phyloP scores from a whole-genome alignment of 2,888 invertebrate genomes.

The Achlya flavicornis region DNA sequence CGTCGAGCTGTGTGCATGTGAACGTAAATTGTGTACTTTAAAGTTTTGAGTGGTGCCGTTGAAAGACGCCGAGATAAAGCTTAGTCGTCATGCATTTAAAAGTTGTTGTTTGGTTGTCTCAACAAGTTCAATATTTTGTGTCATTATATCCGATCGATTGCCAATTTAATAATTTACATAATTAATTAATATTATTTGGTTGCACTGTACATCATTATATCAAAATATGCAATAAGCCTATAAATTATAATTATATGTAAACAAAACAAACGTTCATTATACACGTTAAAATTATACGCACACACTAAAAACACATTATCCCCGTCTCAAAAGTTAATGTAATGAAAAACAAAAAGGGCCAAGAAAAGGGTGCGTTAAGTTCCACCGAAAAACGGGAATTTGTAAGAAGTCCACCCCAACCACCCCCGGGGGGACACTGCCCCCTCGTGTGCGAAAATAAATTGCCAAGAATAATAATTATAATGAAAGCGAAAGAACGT shows the following conservation, averaged over 20 bases:
- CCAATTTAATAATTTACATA: not conserved
- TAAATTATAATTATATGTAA: not conserved
- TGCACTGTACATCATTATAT: no score
- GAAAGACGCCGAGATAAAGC: conserved; percentile 56
- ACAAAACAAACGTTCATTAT: conserved; percentile 55
- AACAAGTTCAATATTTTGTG: not conserved
- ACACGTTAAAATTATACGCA: conserved; percentile 62
- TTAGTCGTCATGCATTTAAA: conserved; percentile 60
- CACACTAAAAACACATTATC: conserved; percentile 78
- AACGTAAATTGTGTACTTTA: conserved; percentile 80
- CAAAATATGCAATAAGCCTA: not conserved
- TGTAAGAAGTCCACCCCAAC: conserved; percentile 77
- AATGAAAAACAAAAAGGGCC: conserved; percentile 84
- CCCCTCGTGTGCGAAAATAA: conserved; percentile 84
- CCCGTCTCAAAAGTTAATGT: conserved; percentile 82
- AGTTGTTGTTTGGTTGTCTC: conserved; percentile 26
- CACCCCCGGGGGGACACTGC: conserved; percentile 61
- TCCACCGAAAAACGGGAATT: conserved; percentile 84
- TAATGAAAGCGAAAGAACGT: conserved; percentile 84
- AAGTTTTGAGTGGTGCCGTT: conserved; percentile 71
- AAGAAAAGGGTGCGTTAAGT: conserved; percentile 84
- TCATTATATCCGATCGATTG: not conserved
- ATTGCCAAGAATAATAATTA: conserved; percentile 85
- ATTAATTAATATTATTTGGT: no score
- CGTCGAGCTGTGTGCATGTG: conserved; percentile 72